Evolutionary conservation across 2,113 vertebrate species (phyloP).

Genomic region (Gasterosteus nipponicus): DNA sequence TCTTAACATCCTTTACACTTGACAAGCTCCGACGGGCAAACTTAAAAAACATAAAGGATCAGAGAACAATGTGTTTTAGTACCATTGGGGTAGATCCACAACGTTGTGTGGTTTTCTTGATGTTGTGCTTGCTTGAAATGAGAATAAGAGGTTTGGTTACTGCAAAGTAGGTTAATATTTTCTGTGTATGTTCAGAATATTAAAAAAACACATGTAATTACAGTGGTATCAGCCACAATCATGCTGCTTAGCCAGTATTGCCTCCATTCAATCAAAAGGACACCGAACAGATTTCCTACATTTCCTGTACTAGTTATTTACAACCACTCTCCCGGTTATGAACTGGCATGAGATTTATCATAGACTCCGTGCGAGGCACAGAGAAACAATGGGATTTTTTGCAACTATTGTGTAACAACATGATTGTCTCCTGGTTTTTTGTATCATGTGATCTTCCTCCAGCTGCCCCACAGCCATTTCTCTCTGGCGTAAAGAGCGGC

Average conservation of each 20-base stretch:
- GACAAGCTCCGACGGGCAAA: background rate
- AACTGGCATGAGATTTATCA: constrained; percentile 42
- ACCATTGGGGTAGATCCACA: background rate
- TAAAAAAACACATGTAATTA: constrained; percentile 72
- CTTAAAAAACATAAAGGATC: background rate
- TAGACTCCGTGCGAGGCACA: background rate
- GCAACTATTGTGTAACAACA: constrained; percentile 33
- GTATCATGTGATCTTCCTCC: constrained; percentile 63
- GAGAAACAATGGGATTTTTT: constrained; percentile 43
- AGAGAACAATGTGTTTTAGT: background rate
- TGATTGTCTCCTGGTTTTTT: constrained; percentile 57
- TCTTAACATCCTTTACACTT: constrained; percentile 5
- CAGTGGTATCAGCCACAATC: constrained; percentile 60
- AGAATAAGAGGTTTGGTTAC: background rate
- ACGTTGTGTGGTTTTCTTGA: background rate
- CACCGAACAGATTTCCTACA: constrained; percentile 44
- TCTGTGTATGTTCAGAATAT: constrained; percentile 69
- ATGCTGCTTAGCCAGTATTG: constrained; percentile 50
- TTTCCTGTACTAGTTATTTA: constrained; percentile 54
- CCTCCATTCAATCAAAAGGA: constrained; percentile 51
- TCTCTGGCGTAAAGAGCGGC: constrained; percentile 51
- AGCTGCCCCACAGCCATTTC: constrained; percentile 55
- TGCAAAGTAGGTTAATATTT: constrained; percentile 24
- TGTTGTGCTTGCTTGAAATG: background rate
- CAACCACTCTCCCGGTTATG: constrained; percentile 39